Conservation (phyloP, 2,888 invertebrate genomes). For the Lissonota sp. region DNA sequence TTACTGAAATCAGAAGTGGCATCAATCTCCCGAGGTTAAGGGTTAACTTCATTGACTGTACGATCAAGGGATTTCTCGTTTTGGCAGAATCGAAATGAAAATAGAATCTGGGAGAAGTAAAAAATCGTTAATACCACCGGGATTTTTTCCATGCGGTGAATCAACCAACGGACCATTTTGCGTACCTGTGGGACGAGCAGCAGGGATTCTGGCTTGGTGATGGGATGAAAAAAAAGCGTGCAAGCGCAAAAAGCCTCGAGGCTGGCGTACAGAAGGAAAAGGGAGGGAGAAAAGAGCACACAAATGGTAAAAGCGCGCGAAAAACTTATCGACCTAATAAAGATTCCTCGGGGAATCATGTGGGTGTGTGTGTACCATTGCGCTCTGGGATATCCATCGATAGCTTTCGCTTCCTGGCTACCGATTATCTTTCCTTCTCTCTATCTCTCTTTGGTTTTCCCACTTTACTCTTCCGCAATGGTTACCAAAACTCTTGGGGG, state of each 20-base stretch:
- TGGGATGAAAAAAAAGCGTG: conserved; percentile 33
- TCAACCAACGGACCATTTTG: conserved; percentile 24
- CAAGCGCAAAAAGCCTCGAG: conserved; percentile 57
- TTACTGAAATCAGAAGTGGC: conserved; percentile 13
- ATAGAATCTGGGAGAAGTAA: too few relatives aligned
- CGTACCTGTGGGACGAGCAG: conserved; percentile 50
- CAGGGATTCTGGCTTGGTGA: neutral
- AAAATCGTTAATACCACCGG: conserved; percentile 16
- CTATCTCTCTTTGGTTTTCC: conserved; percentile 2
- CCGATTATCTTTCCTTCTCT: conserved; percentile 30
- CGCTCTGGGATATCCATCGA: conserved; percentile 39
- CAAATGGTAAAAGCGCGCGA: conserved; percentile 6
- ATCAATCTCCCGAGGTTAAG: too few relatives aligned
- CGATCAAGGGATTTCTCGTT: too few relatives aligned
- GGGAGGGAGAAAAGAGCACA: too few relatives aligned
- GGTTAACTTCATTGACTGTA: too few relatives aligned
- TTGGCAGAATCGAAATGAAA: too few relatives aligned
- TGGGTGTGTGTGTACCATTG: conserved; percentile 22
- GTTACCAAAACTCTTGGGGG: conserved; percentile 26
- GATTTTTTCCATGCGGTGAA: conserved; percentile 27
- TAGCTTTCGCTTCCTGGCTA: conserved; percentile 29
- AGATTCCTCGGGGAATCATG: conserved; percentile 63
- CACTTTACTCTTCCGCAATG: neutral
- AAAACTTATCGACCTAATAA: conserved; percentile 68
- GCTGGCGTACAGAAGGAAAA: conserved; percentile 33